These are phyloP conservation scores for Hystrix brachyura DNA, from an alignment of 2,113 vertebrate genomes.

Conservation along the genomic window DNA sequence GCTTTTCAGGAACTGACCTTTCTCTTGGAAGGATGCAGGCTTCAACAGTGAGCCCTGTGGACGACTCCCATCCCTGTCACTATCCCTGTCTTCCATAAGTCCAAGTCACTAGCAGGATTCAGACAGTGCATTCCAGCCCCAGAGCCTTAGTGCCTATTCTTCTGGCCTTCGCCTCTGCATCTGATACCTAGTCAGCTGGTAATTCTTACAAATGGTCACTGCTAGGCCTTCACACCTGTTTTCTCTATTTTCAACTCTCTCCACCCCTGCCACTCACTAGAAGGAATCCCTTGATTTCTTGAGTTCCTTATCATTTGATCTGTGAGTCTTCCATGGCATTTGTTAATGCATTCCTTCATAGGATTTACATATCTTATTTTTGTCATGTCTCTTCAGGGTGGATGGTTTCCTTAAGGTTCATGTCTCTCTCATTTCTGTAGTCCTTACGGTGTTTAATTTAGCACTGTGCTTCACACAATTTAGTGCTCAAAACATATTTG, in stretches of 20 bases:
- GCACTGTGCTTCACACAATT: neutral
- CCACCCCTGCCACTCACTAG: neutral
- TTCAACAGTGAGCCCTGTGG: neutral
- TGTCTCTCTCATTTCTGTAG: neutral
- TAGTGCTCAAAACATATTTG: conserved; percentile 24
- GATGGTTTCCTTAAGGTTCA: neutral
- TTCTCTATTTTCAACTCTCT: neutral
- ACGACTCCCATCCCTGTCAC: neutral
- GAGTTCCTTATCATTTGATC: neutral
- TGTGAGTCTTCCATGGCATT: neutral
- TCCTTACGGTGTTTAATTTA: neutral
- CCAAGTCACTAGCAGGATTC: neutral
- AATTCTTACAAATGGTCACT: neutral
- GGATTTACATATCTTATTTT: neutral
- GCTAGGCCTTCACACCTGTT: neutral
- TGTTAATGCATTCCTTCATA: neutral
- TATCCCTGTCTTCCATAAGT: neutral
- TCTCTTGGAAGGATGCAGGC: neutral
- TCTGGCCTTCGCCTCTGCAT: neutral
- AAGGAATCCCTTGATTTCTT: conserved; percentile 30
- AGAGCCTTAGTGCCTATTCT: neutral
- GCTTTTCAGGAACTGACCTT: neutral
- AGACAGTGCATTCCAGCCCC: neutral
- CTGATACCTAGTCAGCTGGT: neutral
- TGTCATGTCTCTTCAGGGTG: neutral